These are phyloP conservation scores for Paedocypris micromegethes DNA, from an alignment of 2,797 vertebrate genomes.

Conservation along the genomic window DNA sequence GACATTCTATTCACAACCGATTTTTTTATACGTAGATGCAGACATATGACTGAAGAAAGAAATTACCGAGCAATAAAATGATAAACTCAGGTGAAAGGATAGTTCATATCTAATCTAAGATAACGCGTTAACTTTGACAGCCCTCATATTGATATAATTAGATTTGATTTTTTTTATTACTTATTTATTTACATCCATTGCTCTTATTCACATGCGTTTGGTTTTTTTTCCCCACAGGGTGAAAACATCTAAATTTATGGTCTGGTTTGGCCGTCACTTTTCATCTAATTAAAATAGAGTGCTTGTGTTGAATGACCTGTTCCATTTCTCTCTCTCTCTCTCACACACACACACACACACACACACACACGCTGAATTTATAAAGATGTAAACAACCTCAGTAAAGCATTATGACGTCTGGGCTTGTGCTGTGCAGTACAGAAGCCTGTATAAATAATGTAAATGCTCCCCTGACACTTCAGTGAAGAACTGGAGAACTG, in stretches of 20 bases:
- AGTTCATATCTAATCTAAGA: too few relatives aligned
- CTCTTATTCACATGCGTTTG: too few relatives aligned
- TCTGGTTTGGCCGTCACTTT: conserved; percentile 57
- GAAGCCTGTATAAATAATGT: conserved; percentile 58
- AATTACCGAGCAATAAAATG: too few relatives aligned
- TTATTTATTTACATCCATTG: too few relatives aligned
- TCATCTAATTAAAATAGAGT: conserved; percentile 69
- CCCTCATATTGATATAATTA: too few relatives aligned
- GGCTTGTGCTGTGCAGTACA: conserved; percentile 42
- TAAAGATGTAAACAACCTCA: conserved; percentile 41
- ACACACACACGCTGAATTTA: conserved; percentile 17
- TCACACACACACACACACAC: conserved; percentile 11
- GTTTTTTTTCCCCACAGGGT: too few relatives aligned
- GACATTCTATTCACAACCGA: too few relatives aligned
- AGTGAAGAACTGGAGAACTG: conserved; percentile 11
- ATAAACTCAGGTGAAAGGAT: too few relatives aligned
- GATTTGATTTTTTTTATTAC: too few relatives aligned
- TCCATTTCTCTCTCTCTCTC: conserved; percentile 48
- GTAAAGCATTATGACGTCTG: conserved; percentile 50
- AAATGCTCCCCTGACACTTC: conserved; percentile 16
- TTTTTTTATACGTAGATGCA: too few relatives aligned
- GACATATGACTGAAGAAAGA: too few relatives aligned
- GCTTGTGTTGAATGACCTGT: conserved; percentile 57
- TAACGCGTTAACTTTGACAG: too few relatives aligned
- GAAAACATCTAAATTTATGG: conserved; percentile 57